These are phyloP conservation scores for Anoplopoma fimbria DNA, from an alignment of 2,113 vertebrate genomes.

Conservation along the genomic window DNA sequence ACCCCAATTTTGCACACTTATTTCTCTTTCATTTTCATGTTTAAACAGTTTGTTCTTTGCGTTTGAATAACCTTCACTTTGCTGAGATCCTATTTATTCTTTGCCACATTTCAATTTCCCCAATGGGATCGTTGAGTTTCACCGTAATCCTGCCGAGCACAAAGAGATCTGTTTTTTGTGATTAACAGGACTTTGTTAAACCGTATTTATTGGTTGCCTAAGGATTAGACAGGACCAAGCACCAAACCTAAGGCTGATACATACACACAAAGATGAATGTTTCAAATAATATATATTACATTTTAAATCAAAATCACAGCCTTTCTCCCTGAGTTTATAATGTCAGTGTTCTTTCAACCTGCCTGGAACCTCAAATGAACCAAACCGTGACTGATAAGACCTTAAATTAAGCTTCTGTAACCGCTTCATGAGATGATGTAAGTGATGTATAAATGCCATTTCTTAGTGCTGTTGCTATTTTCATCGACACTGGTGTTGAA, in stretches of 20 bases:
- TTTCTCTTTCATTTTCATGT: neutral
- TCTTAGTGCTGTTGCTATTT: neutral
- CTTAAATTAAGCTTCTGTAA: neutral
- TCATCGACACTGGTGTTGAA: neutral
- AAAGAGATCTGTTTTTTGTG: conserved; percentile 30
- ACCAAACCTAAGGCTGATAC: conserved; percentile 13
- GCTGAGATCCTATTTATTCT: neutral
- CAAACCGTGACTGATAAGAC: neutral
- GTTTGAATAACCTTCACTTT: neutral
- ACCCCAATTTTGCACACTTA: neutral
- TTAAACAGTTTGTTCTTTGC: neutral
- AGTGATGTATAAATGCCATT: neutral
- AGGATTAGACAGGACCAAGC: conserved; percentile 16
- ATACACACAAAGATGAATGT: neutral
- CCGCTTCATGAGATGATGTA: neutral
- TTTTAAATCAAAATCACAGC: neutral
- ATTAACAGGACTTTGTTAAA: conserved; percentile 27
- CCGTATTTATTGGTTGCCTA: conserved; percentile 14
- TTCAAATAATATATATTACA: neutral
- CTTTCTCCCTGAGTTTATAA: neutral
- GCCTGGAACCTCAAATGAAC: neutral
- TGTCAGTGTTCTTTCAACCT: neutral
- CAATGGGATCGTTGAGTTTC: conserved; percentile 2
- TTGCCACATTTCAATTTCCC: conserved; percentile 6
- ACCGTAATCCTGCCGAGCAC: conserved; percentile 20